Conservation (phyloP, 2,888 invertebrate genomes). For the Eudasyphora cyanicolor region DNA sequence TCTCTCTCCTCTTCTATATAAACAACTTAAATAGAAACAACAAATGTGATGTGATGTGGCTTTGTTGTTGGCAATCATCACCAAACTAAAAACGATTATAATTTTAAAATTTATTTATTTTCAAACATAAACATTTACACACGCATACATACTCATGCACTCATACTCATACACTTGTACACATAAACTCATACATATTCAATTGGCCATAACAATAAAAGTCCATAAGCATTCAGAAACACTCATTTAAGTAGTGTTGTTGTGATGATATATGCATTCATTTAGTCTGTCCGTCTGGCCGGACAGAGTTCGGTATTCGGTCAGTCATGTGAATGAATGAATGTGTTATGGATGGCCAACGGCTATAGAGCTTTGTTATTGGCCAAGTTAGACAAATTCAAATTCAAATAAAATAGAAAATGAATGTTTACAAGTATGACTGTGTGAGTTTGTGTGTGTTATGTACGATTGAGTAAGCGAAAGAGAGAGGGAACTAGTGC, state of each 20-base stretch:
- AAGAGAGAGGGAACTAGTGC: conserved; percentile 46
- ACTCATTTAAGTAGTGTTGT: not conserved
- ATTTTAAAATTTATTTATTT: not conserved
- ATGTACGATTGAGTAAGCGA: not conserved
- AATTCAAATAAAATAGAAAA: conserved; percentile 37
- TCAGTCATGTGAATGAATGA: not conserved
- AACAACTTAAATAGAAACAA: not conserved
- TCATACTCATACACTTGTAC: no score
- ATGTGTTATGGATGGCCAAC: conserved; percentile 42
- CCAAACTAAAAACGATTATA: not conserved
- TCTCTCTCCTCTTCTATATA: no score
- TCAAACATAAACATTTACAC: not conserved
- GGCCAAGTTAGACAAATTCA: conserved; percentile 48
- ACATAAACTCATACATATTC: conserved; percentile 9
- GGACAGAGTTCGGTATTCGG: no score
- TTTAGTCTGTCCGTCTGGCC: not conserved
- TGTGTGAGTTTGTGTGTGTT: conserved; percentile 26
- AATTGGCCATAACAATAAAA: not conserved
- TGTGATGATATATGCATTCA: no score
- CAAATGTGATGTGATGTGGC: not conserved
- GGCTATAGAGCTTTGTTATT: conserved; percentile 57
- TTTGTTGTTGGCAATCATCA: not conserved
- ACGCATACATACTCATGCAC: no score
- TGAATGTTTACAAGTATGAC: no score
- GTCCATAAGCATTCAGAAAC: not conserved